These are phyloP conservation scores for Pseudomyrmex concolor DNA, from an alignment of 1,140 invertebrate genomes.

Conservation along the genomic window DNA sequence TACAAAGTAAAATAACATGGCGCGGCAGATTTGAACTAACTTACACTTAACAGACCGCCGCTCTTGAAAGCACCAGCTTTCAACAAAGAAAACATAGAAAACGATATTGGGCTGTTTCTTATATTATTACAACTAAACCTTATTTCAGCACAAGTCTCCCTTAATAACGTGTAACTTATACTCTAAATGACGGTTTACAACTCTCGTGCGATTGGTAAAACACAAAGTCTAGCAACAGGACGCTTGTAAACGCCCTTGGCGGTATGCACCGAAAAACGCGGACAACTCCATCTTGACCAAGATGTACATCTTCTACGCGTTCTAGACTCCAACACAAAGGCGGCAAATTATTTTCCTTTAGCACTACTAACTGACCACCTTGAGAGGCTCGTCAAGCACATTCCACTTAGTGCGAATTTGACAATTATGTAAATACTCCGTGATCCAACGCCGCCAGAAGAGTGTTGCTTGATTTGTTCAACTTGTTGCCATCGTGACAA, in stretches of 20 bases:
- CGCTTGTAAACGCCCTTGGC: not conserved
- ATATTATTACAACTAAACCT: too few relatives aligned
- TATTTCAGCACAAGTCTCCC: too few relatives aligned
- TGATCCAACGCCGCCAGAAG: not conserved
- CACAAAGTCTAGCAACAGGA: not conserved
- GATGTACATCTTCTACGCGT: not conserved
- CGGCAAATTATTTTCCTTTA: not conserved
- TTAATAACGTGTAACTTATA: too few relatives aligned
- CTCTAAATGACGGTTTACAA: too few relatives aligned
- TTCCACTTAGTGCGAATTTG: not conserved
- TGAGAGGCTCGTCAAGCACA: not conserved
- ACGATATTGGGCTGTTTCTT: too few relatives aligned
- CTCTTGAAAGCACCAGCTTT: slow-evolving; percentile 8
- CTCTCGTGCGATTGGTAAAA: not conserved
- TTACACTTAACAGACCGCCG: not conserved
- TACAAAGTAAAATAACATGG: too few relatives aligned
- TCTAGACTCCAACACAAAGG: not conserved
- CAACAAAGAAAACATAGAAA: not conserved
- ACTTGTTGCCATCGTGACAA: not conserved
- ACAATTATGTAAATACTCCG: not conserved
- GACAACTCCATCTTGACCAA: not conserved
- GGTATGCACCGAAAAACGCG: not conserved
- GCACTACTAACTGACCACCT: not conserved
- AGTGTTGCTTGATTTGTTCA: not conserved
- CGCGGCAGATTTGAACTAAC: too few relatives aligned